A percentile compares a stretch with the other conserved stretches of the same genome.
These are phyloP conservation scores for Setophaga petechia DNA, from an alignment of 2,113 vertebrate genomes.

Conservation along the genomic window DNA sequence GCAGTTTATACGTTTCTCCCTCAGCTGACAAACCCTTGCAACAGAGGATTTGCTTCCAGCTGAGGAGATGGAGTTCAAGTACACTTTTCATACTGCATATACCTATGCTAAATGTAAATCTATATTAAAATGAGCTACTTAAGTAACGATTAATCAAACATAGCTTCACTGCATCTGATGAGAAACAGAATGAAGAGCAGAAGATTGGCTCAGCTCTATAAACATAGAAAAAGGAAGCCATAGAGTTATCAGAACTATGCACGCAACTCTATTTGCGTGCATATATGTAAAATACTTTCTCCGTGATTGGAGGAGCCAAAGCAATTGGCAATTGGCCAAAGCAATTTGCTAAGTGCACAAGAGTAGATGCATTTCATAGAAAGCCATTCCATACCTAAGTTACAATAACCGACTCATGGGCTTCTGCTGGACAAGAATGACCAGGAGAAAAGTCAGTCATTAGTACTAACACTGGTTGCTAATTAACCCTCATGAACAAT, in stretches of 20 bases:
- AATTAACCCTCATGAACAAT: background rate
- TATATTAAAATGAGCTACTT: background rate
- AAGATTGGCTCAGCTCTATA: background rate
- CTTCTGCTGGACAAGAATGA: background rate
- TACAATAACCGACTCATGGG: background rate
- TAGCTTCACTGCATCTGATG: background rate
- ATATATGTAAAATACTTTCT: background rate
- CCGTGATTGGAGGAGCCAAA: background rate
- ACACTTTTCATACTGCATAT: background rate
- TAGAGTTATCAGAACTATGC: background rate
- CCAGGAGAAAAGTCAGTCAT: background rate
- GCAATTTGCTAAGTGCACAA: background rate
- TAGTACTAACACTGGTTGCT: background rate
- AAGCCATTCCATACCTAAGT: background rate
- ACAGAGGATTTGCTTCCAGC: background rate
- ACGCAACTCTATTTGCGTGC: background rate
- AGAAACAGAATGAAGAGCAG: background rate
- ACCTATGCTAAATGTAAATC: background rate
- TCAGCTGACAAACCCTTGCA: background rate
- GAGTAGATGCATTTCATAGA: background rate
- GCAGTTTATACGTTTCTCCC: background rate
- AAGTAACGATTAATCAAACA: background rate
- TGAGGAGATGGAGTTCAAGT: background rate
- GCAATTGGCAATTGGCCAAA: background rate
- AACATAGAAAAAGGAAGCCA: background rate